Conservation (phyloP, 2,113 vertebrate species). For the Bubalus kerabau region DNA sequence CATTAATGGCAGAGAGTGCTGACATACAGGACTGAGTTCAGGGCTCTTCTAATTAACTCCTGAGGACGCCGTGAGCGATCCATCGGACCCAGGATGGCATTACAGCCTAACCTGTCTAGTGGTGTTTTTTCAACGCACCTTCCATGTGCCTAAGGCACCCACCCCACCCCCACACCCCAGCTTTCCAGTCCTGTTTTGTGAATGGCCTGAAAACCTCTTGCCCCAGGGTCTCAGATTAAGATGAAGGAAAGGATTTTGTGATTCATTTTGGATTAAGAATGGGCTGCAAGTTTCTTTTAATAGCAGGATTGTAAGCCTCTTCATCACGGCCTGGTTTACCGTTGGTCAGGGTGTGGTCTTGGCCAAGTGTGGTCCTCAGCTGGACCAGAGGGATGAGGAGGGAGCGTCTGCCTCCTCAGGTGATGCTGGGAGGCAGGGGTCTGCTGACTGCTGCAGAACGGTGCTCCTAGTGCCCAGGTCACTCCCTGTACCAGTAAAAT, state of each 20-base stretch:
- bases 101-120: background rate
- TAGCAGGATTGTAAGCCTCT: background rate
- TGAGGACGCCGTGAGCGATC: fast-evolving
- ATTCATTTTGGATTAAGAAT: background rate
- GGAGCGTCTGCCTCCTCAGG: background rate
- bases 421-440: background rate
- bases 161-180: background rate
- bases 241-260: background rate
- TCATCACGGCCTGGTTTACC: background rate
- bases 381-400: background rate
- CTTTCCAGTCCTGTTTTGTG: background rate
- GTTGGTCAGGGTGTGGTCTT: background rate
- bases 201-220: background rate
- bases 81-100: background rate
- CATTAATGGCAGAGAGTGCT: constrained; percentile 8
- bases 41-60: background rate
- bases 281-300: background rate
- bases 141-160: background rate
- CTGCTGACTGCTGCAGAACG: background rate
- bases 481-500: background rate
- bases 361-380: background rate
- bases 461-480: background rate
- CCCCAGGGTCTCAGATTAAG: background rate
- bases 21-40: background rate
- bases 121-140: background rate